A percentile compares a stretch with the other conserved stretches of the same genome.
Conservation (phyloP, 1,140 invertebrate species). For the Lamellibrachia luymesi region DNA sequence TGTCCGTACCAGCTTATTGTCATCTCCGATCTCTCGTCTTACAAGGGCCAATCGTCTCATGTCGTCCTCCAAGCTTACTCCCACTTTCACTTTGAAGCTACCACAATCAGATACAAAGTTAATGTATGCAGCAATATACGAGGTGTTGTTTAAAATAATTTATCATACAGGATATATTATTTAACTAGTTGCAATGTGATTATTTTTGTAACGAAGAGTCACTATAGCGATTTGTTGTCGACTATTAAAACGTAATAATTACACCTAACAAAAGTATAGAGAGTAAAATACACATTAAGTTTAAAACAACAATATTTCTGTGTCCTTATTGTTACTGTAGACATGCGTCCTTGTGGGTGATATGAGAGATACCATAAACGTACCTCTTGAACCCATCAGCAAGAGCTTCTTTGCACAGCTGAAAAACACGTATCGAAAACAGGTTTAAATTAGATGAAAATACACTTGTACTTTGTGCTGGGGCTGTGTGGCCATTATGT, state of each 20-base stretch:
- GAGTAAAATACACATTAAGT: neutral
- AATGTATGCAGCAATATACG: neutral
- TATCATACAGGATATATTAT: neutral
- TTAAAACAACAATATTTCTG: neutral
- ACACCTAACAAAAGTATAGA: neutral
- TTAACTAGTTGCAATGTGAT: neutral
- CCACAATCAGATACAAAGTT: constrained; percentile 14
- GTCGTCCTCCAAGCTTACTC: constrained; percentile 75
- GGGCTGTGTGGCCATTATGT: neutral
- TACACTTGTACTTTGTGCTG: neutral
- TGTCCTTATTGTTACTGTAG: neutral
- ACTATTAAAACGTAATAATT: neutral
- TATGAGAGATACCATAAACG: neutral
- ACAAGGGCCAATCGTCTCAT: constrained; percentile 70
- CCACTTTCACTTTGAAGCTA: constrained; percentile 88
- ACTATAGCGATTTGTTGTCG: neutral
- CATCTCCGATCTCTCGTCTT: constrained; percentile 72
- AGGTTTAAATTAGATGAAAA: neutral
- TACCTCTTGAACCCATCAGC: constrained; percentile 71
- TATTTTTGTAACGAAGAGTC: neutral
- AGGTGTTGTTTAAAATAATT: neutral
- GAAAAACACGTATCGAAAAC: neutral
- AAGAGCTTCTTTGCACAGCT: constrained; percentile 73
- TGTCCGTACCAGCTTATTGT: constrained; percentile 68
- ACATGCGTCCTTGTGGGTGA: neutral